Evolutionary conservation across 2,113 vertebrate species (phyloP).

Genomic region (Rallus limicola): DNA sequence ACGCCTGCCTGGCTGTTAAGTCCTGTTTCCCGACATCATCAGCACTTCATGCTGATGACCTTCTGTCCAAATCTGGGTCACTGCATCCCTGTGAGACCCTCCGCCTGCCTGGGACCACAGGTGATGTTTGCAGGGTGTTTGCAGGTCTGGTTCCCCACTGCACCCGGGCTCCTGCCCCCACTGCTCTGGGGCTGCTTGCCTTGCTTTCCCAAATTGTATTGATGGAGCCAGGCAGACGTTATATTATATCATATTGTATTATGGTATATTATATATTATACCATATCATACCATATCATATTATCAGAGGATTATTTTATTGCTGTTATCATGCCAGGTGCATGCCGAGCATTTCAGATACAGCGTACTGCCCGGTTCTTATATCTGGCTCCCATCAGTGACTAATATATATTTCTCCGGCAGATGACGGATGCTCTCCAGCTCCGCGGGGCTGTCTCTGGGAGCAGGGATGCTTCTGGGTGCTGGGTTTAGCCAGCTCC

Average conservation of each 20-base stretch:
- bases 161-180: not conserved
- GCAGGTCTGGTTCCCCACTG: not conserved
- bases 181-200: fast-evolving
- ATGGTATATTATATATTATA: not conserved
- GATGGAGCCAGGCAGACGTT: not conserved
- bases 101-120: fast-evolving
- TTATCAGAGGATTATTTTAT: not conserved
- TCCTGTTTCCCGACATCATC: not conserved
- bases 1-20: not conserved
- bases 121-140: not conserved
- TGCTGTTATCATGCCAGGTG: not conserved
- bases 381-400: not conserved
- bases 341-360: not conserved
- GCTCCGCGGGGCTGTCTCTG: not conserved
- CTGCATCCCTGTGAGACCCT: not conserved
- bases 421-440: not conserved
- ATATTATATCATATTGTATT: no score
- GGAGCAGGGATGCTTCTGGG: fast-evolving
- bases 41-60: fast-evolving
- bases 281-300: not conserved
- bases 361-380: fast-evolving
- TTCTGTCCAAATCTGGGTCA: not conserved
- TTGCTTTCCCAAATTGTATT: not conserved
- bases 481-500: not conserved
- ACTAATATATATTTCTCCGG: fast-evolving